These are phyloP conservation scores for Diorhabda carinulata DNA, from an alignment of 1,140 invertebrate genomes.

Conservation along the genomic window DNA sequence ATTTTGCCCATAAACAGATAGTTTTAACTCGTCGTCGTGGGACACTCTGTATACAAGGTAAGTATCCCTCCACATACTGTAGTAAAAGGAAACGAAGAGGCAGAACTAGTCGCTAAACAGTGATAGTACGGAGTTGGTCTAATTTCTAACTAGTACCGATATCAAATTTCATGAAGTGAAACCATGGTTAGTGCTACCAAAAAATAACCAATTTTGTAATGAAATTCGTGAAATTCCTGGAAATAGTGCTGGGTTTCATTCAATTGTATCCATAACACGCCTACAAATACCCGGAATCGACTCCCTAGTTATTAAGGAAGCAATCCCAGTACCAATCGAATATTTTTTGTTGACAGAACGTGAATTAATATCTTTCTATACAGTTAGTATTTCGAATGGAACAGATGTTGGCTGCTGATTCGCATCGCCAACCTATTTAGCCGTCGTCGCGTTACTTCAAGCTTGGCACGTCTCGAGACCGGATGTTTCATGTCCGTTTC, in stretches of 20 bases:
- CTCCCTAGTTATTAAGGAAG: neutral
- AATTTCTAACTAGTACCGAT: no score
- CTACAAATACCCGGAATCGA: neutral
- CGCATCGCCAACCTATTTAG: neutral
- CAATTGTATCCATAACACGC: neutral
- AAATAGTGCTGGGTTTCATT: neutral
- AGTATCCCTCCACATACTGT: no score
- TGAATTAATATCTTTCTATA: neutral
- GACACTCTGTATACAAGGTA: no score
- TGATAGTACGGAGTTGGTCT: no score
- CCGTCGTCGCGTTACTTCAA: neutral
- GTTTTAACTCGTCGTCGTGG: no score
- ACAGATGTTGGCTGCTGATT: neutral
- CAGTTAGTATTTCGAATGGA: neutral
- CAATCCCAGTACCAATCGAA: neutral
- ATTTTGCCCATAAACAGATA: no score
- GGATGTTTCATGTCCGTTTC: neutral
- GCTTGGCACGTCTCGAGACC: neutral
- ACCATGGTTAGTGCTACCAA: no score
- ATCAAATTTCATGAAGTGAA: no score
- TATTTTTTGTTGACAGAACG: neutral
- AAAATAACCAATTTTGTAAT: no score
- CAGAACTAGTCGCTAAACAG: no score
- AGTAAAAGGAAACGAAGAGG: no score
- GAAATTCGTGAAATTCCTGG: no score